Conservation (phyloP, 2,888 invertebrate genomes). For the Lithophane semibrunnea region DNA sequence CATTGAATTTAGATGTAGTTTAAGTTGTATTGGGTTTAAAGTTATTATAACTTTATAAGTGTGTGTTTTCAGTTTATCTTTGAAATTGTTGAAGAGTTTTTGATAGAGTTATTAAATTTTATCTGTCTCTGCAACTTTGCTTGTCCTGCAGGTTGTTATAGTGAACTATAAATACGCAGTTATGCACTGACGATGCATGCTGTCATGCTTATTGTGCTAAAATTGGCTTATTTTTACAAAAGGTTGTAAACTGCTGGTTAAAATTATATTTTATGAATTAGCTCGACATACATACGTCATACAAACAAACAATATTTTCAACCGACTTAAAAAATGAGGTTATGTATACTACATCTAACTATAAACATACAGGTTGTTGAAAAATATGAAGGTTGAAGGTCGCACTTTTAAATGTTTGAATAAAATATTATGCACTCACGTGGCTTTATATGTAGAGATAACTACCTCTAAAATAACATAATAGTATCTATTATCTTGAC, state of each 20-base stretch:
- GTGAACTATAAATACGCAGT: background rate
- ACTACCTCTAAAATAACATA: background rate
- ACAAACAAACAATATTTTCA: constrained; percentile 4
- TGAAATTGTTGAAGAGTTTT: background rate
- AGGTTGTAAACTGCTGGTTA: background rate
- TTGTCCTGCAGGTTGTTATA: background rate
- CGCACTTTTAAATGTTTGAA: constrained; percentile 34
- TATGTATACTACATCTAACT: constrained; percentile 13
- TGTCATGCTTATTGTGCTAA: background rate
- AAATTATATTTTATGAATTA: background rate
- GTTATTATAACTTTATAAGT: background rate
- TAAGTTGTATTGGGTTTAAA: background rate
- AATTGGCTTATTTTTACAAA: background rate
- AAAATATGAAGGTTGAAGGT: constrained; percentile 40
- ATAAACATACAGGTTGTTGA: background rate
- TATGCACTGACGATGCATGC: background rate
- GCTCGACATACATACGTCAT: background rate
- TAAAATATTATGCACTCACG: constrained; percentile 51
- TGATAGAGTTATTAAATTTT: background rate
- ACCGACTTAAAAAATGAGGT: too few relatives aligned
- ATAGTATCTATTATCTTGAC: constrained; percentile 26
- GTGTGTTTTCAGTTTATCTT: constrained; percentile 5
- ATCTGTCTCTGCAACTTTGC: background rate
- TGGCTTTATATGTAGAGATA: constrained; percentile 30
- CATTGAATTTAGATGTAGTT: constrained; percentile 22